These are phyloP conservation scores for Acanthosepion esculentum DNA, from an alignment of 2,888 invertebrate species.

Conservation along the genomic window DNA sequence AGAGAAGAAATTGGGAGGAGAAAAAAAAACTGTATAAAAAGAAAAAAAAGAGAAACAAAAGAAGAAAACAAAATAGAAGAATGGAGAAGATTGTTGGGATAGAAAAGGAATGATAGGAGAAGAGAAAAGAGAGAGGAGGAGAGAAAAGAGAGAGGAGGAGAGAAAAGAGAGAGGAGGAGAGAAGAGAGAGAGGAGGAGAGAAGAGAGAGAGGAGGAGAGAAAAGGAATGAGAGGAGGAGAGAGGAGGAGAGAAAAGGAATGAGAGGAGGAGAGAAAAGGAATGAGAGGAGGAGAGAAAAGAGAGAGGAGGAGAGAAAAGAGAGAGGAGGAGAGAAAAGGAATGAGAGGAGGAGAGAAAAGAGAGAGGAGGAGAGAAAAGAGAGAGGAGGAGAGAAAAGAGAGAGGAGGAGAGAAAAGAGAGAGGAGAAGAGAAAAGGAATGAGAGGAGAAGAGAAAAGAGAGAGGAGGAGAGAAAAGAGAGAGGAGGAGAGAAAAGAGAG, in stretches of 20 bases:
- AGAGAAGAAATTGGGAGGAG: not conserved
- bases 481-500: not conserved
- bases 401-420: too few species aligned
- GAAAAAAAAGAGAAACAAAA: not conserved
- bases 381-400: not conserved
- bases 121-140: not conserved
- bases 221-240: not conserved
- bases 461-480: too few species aligned
- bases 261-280: not conserved
- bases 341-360: not conserved
- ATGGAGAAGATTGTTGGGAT: not conserved
- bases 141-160: too few species aligned
- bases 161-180: too few species aligned
- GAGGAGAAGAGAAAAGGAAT: too few species aligned
- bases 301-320: too few species aligned
- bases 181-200: not conserved
- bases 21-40: not conserved
- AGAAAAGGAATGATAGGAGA: not conserved
- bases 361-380: not conserved
- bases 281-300: too few species aligned
- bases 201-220: not conserved
- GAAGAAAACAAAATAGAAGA: not conserved
- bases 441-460: too few species aligned
- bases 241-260: not conserved
- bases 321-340: too few species aligned